Evolutionary conservation across 2,797 vertebrate genomes (phyloP), one percentile per base, ranked within the genome.

Genomic region (Borostomias antarcticus): DNA sequence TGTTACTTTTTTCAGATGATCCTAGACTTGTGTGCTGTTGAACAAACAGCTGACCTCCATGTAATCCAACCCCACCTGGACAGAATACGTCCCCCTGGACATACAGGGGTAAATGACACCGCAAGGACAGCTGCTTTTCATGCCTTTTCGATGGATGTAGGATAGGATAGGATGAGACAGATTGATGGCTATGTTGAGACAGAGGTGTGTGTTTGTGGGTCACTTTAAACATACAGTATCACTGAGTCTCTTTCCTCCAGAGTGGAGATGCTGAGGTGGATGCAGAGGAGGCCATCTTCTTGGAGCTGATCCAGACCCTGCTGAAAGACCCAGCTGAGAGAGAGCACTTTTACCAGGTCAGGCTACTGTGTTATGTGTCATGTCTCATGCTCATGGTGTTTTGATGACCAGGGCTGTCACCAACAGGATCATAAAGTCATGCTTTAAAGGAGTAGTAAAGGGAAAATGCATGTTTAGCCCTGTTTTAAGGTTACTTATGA

Each of bases 261-360:
- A 86, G 85, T 69, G 87, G 85, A 26, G 85, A 88, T 61, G 85
- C 87, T 58, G 85, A 84, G 74, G 75, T 86, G 68, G 85, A 87
- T 66, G 84, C 85, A 51, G 86, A 87, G 25, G 81, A 86, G 59
- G 72, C 78, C 29, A 84, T 87, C 58, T 88, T 88, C 63, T 52
- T 88, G 62, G 84, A 80, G 61, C 78, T 84, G 13, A 62, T 81
- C 50, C 80, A 85, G 58, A 86, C 80, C 0, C 66, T 87, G 1
- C 70, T 87, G 47, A 85, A 81, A 28, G 82, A 88, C 33, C 64
- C 72, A 2, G 84, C 79, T 26, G 82, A 88, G 74, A 73, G 78
- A 70, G 52, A 86, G 21, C 82, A 88, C 58, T 88, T 88, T 30
- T 88, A 81, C 69, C 76, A 86, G 82, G 86, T n/a, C 47, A 64